Conservation (phyloP, 1,140 invertebrate genomes). For the Diachasmimorpha longicaudata region DNA sequence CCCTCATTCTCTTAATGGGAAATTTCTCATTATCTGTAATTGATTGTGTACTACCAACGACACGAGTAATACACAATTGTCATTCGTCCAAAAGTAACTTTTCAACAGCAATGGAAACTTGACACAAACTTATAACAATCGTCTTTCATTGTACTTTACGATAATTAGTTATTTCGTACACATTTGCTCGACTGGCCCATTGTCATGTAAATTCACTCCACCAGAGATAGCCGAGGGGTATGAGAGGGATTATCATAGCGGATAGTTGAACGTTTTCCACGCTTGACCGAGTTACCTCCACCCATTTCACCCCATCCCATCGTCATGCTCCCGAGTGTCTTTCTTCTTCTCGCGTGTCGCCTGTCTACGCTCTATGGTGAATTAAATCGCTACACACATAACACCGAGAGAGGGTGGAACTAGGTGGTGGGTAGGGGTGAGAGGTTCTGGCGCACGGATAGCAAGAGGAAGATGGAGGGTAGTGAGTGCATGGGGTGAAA, state of each 20-base stretch:
- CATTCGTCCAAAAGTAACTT: background rate
- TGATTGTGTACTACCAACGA: background rate
- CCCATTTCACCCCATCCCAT: background rate
- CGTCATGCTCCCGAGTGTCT: background rate
- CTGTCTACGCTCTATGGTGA: constrained; percentile 4
- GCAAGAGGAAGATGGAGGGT: background rate
- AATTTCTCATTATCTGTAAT: background rate
- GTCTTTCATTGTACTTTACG: background rate
- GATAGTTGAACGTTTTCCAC: constrained; percentile 6
- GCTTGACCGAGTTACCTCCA: constrained; percentile 13
- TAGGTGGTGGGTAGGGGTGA: no score
- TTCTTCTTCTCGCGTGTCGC: background rate
- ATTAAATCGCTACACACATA: constrained; percentile 17
- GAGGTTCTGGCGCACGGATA: background rate
- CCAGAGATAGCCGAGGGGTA: background rate
- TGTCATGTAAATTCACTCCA: constrained; percentile 19
- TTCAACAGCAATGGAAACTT: background rate
- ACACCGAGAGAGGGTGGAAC: background rate
- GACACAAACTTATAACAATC: background rate
- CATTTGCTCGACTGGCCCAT: constrained; percentile 16
- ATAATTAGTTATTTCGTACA: background rate
- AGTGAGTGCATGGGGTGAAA: background rate
- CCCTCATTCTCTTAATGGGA: background rate
- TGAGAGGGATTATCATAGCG: constrained; percentile 13
- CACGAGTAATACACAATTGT: background rate